A percentile compares a stretch with the other conserved stretches of the same genome.
These are phyloP conservation scores for Pipra filicauda DNA, from an alignment of 2,113 vertebrate species.

Conservation along the genomic window DNA sequence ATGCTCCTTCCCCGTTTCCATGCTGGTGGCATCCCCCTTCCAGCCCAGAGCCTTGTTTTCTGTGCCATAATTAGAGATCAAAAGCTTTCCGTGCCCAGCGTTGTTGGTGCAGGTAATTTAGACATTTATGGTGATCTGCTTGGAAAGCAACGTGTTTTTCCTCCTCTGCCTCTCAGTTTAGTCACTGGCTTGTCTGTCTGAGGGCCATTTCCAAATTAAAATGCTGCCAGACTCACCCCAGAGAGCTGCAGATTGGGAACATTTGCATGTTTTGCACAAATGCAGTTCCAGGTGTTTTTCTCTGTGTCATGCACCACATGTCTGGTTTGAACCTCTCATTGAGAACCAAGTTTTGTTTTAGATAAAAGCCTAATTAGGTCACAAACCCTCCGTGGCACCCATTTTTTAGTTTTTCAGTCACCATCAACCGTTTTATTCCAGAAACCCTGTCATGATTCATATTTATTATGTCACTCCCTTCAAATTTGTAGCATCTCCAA, in stretches of 20 bases:
- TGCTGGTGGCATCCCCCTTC: not conserved
- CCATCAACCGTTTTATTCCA: not conserved
- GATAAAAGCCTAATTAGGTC: not conserved
- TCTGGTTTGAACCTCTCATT: not conserved
- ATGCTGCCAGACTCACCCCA: not conserved
- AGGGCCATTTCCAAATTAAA: not conserved
- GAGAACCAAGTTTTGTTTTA: accelerated
- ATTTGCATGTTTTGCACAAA: not conserved
- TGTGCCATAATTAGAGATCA: not conserved
- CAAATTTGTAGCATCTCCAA: not conserved
- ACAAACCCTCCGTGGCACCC: not conserved
- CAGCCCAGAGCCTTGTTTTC: not conserved
- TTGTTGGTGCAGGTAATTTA: not conserved
- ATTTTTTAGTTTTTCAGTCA: not conserved
- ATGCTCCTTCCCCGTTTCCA: not conserved
- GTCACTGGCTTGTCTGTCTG: not conserved
- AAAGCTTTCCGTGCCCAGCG: accelerated
- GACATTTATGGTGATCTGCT: not conserved
- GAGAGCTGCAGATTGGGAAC: not conserved
- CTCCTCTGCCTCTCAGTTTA: not conserved
- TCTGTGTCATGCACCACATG: not conserved
- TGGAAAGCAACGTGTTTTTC: not conserved
- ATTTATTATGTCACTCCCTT: not conserved
- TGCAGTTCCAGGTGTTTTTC: not conserved
- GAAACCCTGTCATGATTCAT: accelerated